Conservation (phyloP, 2,113 vertebrate species). For the Epinephelus lanceolatus region DNA sequence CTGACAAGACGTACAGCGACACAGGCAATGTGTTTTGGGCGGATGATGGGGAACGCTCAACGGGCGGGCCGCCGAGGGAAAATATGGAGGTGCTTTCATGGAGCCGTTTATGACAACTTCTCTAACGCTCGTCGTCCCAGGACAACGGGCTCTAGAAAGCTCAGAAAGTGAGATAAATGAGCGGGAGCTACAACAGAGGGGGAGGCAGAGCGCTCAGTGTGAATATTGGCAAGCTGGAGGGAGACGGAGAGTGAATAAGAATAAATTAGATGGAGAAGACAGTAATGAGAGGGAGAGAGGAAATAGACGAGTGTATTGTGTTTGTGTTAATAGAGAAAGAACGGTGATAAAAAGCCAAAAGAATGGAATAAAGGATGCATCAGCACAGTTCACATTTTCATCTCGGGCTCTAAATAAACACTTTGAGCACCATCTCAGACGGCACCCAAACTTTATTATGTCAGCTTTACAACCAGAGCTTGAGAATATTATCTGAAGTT, state of each 20-base stretch:
- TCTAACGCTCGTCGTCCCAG: slow-evolving; percentile 38
- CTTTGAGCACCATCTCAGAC: slow-evolving; percentile 13
- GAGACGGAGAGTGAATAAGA: slow-evolving; percentile 43
- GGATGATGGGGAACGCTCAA: neutral
- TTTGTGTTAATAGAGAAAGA: slow-evolving; percentile 35
- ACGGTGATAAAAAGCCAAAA: slow-evolving; percentile 35
- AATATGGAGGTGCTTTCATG: slow-evolving; percentile 38
- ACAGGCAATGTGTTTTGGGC: slow-evolving; percentile 17
- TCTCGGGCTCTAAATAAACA: slow-evolving; percentile 16
- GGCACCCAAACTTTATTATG: slow-evolving; percentile 44
- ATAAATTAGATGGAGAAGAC: slow-evolving; percentile 53
- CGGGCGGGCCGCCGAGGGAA: slow-evolving; percentile 16
- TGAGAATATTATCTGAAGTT: slow-evolving; percentile 41
- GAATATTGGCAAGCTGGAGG: slow-evolving; percentile 48
- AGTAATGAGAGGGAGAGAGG: slow-evolving; percentile 33
- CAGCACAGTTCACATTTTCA: slow-evolving; percentile 44
- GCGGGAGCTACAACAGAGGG: slow-evolving; percentile 49
- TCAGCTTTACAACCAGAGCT: slow-evolving; percentile 39
- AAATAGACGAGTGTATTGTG: slow-evolving; percentile 20
- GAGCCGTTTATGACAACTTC: slow-evolving; percentile 52
- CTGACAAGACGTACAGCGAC: slow-evolving; percentile 40
- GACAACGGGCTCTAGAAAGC: slow-evolving; percentile 43
- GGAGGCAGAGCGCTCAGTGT: slow-evolving; percentile 5
- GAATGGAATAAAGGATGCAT: slow-evolving; percentile 34
- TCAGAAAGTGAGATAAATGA: slow-evolving; percentile 68